phyloP scores from a whole-genome alignment of 2,888 invertebrate species.

The Acanthopleura granulata region DNA sequence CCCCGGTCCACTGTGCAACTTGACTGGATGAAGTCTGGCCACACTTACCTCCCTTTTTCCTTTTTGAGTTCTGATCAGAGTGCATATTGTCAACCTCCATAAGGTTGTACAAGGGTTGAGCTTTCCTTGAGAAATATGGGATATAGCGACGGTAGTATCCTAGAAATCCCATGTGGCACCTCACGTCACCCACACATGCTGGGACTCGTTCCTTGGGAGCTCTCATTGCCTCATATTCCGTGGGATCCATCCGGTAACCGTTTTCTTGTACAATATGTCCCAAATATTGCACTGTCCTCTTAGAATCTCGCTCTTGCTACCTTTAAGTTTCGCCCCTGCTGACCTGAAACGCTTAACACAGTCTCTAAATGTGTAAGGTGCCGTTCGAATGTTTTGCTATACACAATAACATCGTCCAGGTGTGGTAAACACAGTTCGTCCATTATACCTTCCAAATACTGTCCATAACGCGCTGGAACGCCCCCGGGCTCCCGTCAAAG shows the following conservation, averaged over 20 bases:
- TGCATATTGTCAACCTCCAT: not conserved
- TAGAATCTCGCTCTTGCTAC: slow-evolving; percentile 24
- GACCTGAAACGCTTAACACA: slow-evolving; percentile 10
- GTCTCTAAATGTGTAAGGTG: slow-evolving; percentile 16
- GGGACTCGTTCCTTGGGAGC: not conserved
- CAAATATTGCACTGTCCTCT: slow-evolving; percentile 22
- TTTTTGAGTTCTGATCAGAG: not conserved
- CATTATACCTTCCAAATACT: not conserved
- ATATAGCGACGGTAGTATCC: slow-evolving; percentile 4
- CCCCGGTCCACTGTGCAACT: slow-evolving; percentile 4
- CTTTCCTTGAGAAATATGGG: slow-evolving; percentile 9
- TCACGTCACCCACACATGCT: slow-evolving; percentile 10
- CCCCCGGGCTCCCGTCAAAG: slow-evolving; percentile 15
- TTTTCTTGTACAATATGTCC: slow-evolving; percentile 21
- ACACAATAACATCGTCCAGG: slow-evolving; percentile 17
- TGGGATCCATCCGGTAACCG: slow-evolving; percentile 19
- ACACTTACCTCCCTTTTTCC: not conserved
- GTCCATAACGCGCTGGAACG: slow-evolving; percentile 17
- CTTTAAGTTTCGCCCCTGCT: slow-evolving; percentile 5
- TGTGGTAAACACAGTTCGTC: slow-evolving; percentile 19
- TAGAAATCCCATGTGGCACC: slow-evolving; percentile 15
- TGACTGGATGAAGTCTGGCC: not conserved
- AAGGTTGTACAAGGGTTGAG: slow-evolving; percentile 19
- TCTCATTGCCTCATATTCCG: slow-evolving; percentile 1
- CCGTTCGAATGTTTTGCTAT: not conserved